A percentile compares a stretch with the other conserved stretches of the same genome.
Evolutionary conservation across 2,888 invertebrate genomes (phyloP).

Genomic region (Corbicula japonica): DNA sequence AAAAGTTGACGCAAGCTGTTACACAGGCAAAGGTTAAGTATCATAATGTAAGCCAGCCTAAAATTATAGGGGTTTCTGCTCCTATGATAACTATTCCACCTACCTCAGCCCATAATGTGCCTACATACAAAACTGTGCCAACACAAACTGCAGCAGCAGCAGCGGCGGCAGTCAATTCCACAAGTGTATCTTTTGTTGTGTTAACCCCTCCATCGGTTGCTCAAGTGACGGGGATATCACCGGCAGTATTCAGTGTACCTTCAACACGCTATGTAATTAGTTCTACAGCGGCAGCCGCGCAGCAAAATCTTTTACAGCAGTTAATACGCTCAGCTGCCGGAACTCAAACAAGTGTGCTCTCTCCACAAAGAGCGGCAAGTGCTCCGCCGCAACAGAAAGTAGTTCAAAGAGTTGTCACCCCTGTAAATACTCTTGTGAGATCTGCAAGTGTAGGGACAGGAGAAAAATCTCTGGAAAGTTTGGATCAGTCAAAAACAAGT

Average conservation of each 20-base stretch:
- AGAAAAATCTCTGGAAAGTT: slow-evolving; percentile 43
- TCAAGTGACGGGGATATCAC: slow-evolving; percentile 58
- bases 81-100: slow-evolving; percentile 42
- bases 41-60: slow-evolving; percentile 53
- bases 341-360: slow-evolving; percentile 44
- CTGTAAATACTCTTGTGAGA: slow-evolving; percentile 70
- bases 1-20: slow-evolving; percentile 33
- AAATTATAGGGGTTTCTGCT: slow-evolving; percentile 20
- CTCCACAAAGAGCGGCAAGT: slow-evolving; percentile 78
- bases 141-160: slow-evolving; percentile 31
- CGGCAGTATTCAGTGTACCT: slow-evolving; percentile 70
- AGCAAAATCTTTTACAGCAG: slow-evolving; percentile 64
- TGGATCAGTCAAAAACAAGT: slow-evolving; percentile 17
- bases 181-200: slow-evolving; percentile 62
- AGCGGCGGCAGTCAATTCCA: slow-evolving; percentile 49
- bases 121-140: slow-evolving; percentile 59
- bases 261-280: slow-evolving; percentile 68
- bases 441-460: slow-evolving; percentile 81
- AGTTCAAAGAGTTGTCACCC: slow-evolving; percentile 48
- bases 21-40: slow-evolving; percentile 71
- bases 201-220: slow-evolving; percentile 62
- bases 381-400: slow-evolving; percentile 77
- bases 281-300: slow-evolving; percentile 65
- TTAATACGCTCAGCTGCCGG: slow-evolving; percentile 69
- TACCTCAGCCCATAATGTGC: slow-evolving; percentile 26